Conservation (phyloP, 1,140 invertebrate genomes). For the Nixonia krombeini region DNA sequence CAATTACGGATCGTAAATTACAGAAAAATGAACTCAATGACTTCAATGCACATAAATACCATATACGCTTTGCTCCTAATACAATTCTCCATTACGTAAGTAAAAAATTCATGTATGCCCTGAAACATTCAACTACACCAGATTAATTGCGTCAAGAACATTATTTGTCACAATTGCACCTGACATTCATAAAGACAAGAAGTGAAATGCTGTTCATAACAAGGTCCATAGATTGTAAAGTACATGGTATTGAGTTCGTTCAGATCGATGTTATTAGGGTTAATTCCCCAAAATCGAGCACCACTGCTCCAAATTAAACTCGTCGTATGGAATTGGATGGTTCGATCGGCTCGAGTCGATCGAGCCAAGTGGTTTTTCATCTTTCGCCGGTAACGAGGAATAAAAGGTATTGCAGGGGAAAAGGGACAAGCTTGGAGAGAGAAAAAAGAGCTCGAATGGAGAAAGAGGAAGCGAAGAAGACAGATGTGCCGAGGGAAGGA, state of each 20-base stretch:
- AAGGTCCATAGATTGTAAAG: no score
- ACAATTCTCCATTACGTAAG: no score
- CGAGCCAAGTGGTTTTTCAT: conserved; percentile 36
- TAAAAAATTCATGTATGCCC: no score
- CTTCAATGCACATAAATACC: no score
- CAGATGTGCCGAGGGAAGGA: not conserved
- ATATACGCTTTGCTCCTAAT: no score
- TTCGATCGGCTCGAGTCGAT: conserved; percentile 12
- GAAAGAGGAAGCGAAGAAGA: not conserved
- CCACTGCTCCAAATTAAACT: conserved; percentile 44
- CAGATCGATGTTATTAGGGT: conserved; percentile 32
- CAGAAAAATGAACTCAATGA: no score
- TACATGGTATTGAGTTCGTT: conserved; percentile 19
- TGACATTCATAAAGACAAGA: no score
- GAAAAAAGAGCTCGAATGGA: not conserved
- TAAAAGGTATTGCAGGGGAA: conserved; percentile 16
- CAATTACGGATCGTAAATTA: no score
- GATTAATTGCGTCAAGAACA: no score
- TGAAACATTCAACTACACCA: no score
- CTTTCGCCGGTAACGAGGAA: conserved; percentile 21
- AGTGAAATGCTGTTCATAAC: no score
- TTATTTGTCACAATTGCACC: no score
- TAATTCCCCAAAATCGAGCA: conserved; percentile 39
- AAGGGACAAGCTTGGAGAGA: not conserved
- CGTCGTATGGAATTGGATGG: conserved; percentile 27